These are phyloP conservation scores for Poecile atricapillus DNA, from an alignment of 2,113 vertebrate species.

Conservation along the genomic window DNA sequence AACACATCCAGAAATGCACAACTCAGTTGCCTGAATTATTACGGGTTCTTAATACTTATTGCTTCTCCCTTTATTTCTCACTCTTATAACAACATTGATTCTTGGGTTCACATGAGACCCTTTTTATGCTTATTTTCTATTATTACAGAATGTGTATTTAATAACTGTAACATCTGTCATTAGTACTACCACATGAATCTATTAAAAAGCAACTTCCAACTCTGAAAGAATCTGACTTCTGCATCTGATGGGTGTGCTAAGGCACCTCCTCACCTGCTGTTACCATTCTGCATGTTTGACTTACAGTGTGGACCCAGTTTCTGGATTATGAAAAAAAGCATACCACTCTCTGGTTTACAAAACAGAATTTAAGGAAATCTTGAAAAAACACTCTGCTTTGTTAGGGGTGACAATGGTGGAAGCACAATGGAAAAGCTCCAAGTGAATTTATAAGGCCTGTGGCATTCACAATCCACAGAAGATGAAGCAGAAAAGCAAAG, in stretches of 20 bases:
- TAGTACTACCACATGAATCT: background rate
- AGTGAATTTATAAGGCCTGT: background rate
- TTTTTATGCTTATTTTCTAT: background rate
- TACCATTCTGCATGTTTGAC: background rate
- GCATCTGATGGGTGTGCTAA: background rate
- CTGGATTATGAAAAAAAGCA: background rate
- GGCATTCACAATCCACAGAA: background rate
- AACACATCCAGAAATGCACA: slow-evolving; percentile 49
- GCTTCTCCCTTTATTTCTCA: background rate
- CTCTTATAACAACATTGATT: background rate
- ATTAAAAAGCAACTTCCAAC: background rate
- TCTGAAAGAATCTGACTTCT: background rate
- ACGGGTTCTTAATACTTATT: background rate
- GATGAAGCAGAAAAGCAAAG: background rate
- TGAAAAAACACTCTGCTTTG: background rate
- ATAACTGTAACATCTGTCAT: background rate
- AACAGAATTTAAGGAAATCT: background rate
- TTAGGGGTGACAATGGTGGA: background rate
- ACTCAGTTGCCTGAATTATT: background rate
- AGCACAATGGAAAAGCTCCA: background rate
- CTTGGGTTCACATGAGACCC: background rate
- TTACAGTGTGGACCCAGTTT: background rate
- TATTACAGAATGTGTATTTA: background rate
- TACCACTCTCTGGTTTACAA: background rate
- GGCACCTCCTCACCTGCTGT: background rate